Conservation (phyloP, 2,888 invertebrate species). For the Tipula vernalis region DNA sequence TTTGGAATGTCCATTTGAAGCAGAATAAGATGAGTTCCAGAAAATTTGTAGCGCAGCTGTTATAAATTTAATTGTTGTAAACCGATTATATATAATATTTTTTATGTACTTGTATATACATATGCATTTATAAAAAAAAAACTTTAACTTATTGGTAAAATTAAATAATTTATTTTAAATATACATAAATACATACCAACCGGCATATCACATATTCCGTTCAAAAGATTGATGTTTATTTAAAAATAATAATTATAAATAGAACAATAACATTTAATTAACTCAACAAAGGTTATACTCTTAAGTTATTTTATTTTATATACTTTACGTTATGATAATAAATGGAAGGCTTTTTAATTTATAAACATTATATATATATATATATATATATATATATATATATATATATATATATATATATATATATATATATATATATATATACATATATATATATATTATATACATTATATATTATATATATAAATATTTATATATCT, state of each 20-base stretch:
- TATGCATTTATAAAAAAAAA: not conserved
- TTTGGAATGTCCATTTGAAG: too few species aligned
- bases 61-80: too few species aligned
- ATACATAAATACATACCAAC: not conserved
- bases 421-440: not conserved
- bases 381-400: slow-evolving; percentile 4
- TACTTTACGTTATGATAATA: not conserved
- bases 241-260: not conserved
- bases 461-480: not conserved
- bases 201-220: not conserved
- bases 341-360: not conserved
- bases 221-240: not conserved
- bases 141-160: too few species aligned
- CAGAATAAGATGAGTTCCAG: too few species aligned
- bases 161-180: too few species aligned
- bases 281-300: not conserved
- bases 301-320: not conserved
- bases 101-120: not conserved
- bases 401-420: not conserved
- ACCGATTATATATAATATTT: not conserved
- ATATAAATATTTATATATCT: not conserved
- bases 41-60: too few species aligned
- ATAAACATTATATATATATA: not conserved
- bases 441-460: not conserved
- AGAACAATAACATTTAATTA: not conserved